Evolutionary conservation across 2,797 vertebrate species (phyloP).

Genomic region (Hyperoplus lanceolatus): DNA sequence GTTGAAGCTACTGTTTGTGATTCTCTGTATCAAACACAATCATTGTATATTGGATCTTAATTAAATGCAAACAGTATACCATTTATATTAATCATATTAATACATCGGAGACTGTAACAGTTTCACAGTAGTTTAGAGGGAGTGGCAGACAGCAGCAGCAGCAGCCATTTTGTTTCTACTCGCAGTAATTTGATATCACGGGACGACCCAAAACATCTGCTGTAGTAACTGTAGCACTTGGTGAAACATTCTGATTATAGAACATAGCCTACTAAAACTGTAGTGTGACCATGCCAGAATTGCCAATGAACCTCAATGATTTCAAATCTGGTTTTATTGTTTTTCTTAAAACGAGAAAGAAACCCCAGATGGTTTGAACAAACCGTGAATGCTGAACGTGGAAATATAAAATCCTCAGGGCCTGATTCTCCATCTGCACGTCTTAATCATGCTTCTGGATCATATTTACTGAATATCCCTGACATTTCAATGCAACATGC

Average conservation of each 20-base stretch:
- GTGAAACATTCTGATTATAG: neutral
- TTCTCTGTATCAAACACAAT: neutral
- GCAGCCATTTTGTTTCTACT: constrained; percentile 1
- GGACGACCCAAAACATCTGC: constrained; percentile 8
- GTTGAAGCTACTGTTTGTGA: neutral
- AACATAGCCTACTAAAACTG: constrained; percentile 5
- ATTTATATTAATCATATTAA: neutral
- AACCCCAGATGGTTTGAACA: constrained; percentile 58
- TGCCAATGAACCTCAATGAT: constrained; percentile 9
- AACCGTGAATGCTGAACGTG: constrained; percentile 17
- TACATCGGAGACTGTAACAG: neutral
- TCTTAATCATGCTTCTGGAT: constrained; percentile 50
- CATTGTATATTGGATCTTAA: neutral
- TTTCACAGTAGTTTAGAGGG: neutral
- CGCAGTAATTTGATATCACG: constrained; percentile 3
- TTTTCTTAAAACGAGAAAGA: neutral
- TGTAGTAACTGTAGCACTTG: neutral
- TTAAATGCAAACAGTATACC: neutral
- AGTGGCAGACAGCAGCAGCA: neutral
- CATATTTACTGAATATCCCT: constrained; percentile 43
- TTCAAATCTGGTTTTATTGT: neutral
- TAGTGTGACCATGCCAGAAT: neutral
- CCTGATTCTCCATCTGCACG: constrained; percentile 59
- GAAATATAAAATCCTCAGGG: constrained; percentile 55
- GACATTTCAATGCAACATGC: constrained; percentile 51